phyloP scores from a whole-genome alignment of 2,113 vertebrate species.

The Leucoraja erinaceus region DNA sequence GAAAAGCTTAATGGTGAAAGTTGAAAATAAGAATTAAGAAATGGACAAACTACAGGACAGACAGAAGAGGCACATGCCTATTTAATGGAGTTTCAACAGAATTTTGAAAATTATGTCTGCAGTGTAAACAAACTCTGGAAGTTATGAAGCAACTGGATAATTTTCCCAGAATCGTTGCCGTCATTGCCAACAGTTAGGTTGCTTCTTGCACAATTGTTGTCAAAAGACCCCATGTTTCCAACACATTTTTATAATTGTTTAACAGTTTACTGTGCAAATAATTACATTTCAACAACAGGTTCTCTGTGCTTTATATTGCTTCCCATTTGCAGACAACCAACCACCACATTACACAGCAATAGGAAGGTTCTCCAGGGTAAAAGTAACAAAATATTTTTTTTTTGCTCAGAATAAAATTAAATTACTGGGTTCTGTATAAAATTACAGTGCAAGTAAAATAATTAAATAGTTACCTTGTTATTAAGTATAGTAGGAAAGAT shows the following conservation, averaged over 20 bases:
- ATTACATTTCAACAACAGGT: background rate
- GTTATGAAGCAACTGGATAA: background rate
- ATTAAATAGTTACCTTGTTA: background rate
- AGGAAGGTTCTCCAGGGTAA: background rate
- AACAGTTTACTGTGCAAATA: conserved; percentile 35
- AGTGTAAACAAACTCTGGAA: background rate
- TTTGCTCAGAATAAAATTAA: conserved; percentile 19
- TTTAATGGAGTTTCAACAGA: background rate
- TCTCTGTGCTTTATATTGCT: background rate
- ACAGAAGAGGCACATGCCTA: background rate
- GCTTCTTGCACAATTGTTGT: background rate
- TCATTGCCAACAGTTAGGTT: background rate
- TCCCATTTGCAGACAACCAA: background rate
- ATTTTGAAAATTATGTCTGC: background rate
- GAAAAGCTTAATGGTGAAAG: too few species aligned
- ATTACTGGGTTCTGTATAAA: conserved; percentile 22
- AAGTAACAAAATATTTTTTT: background rate
- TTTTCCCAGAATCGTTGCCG: background rate
- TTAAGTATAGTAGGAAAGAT: background rate
- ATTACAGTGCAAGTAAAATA: background rate
- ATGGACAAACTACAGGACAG: background rate
- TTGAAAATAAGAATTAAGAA: background rate
- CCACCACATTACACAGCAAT: background rate
- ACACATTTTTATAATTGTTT: conserved; percentile 28
- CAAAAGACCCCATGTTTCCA: conserved; percentile 18